Evolutionary conservation across 2,888 invertebrate genomes (phyloP).

Genomic region (Sphaerophoria rueppellii): DNA sequence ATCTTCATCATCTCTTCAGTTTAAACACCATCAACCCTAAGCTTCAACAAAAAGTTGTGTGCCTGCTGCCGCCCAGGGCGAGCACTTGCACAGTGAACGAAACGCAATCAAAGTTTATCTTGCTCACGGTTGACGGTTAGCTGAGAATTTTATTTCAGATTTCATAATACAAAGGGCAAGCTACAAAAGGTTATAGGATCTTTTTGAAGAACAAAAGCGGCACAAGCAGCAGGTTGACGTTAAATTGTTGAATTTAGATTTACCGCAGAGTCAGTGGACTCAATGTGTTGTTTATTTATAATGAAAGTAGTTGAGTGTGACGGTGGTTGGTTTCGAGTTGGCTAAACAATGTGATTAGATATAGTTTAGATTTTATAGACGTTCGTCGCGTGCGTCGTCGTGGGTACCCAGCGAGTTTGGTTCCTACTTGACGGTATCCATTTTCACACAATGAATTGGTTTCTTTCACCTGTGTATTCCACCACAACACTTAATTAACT

Average conservation of each 20-base stretch:
- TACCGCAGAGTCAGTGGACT: constrained; percentile 44
- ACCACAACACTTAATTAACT: too few relatives aligned
- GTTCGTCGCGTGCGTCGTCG: too few relatives aligned
- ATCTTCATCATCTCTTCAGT: constrained; percentile 56
- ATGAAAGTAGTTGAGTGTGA: background rate
- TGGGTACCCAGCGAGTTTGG: too few relatives aligned
- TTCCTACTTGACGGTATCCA: too few relatives aligned
- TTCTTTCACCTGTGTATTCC: too few relatives aligned
- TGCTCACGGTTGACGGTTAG: constrained; percentile 38
- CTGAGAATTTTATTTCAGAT: constrained; percentile 39
- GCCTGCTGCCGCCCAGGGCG: constrained; percentile 45
- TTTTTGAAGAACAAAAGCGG: constrained; percentile 43
- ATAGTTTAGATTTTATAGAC: too few relatives aligned
- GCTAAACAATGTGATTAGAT: background rate
- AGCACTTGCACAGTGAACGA: constrained; percentile 31
- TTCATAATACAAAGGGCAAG: background rate
- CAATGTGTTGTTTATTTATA: constrained; percentile 9
- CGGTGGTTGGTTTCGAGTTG: constrained; percentile 10
- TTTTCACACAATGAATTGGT: too few relatives aligned
- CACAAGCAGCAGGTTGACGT: constrained; percentile 65
- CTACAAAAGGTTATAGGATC: constrained; percentile 58
- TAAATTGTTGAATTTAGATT: constrained; percentile 54
- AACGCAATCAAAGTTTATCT: constrained; percentile 61
- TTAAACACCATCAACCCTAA: constrained; percentile 53
- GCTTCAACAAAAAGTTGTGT: constrained; percentile 45